Conservation (phyloP, 2,797 vertebrate species). For the Lepus townsendii region DNA sequence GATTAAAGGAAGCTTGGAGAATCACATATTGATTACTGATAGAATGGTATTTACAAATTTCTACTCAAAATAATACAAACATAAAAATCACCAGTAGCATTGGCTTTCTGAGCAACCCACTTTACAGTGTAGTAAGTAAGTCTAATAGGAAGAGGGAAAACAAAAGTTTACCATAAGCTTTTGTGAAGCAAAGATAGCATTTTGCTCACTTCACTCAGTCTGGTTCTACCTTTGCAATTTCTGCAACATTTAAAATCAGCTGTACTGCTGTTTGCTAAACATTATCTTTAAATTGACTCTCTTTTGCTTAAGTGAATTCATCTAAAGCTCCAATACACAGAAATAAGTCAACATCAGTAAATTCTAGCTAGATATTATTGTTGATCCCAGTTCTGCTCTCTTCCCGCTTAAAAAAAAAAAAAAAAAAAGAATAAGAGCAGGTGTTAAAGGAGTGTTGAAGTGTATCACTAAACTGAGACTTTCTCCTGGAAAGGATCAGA, state of each 20-base stretch:
- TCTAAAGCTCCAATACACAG: not conserved
- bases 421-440: not conserved
- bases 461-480: not conserved
- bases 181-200: not conserved
- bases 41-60: not conserved
- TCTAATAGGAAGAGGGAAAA: conserved; percentile 10
- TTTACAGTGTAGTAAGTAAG: not conserved
- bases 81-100: conserved; percentile 13
- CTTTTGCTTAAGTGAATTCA: conserved; percentile 9
- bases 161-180: not conserved
- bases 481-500: not conserved
- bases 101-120: not conserved
- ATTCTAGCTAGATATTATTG: not conserved
- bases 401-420: not conserved
- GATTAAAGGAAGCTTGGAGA: not conserved
- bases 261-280: not conserved
- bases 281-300: not conserved
- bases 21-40: conserved; percentile 11
- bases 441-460: not conserved
- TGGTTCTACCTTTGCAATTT: not conserved
- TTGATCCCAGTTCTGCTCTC: not conserved
- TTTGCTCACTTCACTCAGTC: not conserved
- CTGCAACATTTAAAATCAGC: not conserved
- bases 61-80: not conserved
- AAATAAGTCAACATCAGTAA: not conserved